Evolutionary conservation across 2,113 vertebrate genomes (phyloP).

Genomic region (Cinclus cinclus): DNA sequence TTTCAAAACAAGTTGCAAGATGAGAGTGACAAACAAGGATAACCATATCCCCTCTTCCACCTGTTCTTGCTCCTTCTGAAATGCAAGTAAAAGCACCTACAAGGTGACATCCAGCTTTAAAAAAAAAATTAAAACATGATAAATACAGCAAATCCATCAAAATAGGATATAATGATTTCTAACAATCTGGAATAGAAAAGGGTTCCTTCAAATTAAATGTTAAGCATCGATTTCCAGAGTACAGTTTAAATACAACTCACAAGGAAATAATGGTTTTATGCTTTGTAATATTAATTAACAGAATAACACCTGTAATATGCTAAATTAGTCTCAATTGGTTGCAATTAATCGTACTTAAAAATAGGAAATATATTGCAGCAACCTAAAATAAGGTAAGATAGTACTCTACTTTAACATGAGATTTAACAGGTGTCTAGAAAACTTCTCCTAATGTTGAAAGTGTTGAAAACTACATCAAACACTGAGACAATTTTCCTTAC

Average conservation of each 20-base stretch:
- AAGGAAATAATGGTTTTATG: background rate
- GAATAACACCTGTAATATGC: background rate
- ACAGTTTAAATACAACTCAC: background rate
- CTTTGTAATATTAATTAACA: background rate
- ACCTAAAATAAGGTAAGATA: background rate
- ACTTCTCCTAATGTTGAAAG: background rate
- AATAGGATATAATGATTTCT: background rate
- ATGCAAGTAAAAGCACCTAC: rapidly evolving
- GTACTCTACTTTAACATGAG: background rate
- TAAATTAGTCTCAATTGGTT: background rate
- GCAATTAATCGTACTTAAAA: background rate
- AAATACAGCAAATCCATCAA: background rate
- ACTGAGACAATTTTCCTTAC: background rate
- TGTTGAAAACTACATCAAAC: background rate
- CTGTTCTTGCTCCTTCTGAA: background rate
- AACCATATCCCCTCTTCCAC: background rate
- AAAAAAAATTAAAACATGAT: background rate
- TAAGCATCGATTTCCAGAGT: background rate
- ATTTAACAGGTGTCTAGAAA: background rate
- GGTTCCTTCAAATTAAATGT: background rate
- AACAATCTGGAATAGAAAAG: background rate
- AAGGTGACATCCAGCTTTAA: background rate
- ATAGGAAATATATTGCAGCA: background rate
- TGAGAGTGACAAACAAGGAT: background rate
- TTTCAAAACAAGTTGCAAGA: background rate